Conservation (phyloP, 2,888 invertebrate species). For the Eurytoma adleriae region DNA sequence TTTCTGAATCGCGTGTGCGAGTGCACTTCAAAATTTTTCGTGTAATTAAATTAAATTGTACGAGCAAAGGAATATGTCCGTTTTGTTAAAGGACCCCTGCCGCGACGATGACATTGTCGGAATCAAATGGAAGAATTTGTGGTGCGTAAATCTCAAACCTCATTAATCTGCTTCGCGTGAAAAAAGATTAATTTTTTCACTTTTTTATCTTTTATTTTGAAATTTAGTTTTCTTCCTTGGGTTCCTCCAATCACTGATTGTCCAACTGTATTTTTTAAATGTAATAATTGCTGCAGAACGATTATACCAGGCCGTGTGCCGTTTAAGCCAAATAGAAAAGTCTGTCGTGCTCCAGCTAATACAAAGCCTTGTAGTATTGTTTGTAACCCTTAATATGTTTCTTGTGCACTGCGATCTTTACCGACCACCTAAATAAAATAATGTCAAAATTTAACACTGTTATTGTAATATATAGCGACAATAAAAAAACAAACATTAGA, state of each 20-base stretch:
- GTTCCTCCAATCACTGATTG: constrained; percentile 21
- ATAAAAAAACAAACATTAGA: no score
- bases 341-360: constrained; percentile 11
- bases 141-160: neutral
- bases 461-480: no score
- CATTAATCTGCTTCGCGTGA: neutral
- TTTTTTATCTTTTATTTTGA: neutral
- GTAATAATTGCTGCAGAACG: neutral
- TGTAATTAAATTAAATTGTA: neutral
- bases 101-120: neutral
- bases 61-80: constrained; percentile 51
- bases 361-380: constrained; percentile 9
- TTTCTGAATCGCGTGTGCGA: no score
- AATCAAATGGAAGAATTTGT: neutral
- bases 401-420: neutral
- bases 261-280: constrained; percentile 22
- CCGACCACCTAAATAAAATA: no score
- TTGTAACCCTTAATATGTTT: neutral
- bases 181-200: neutral
- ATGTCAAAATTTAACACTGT: no score
- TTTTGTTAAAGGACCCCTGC: constrained; percentile 19
- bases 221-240: constrained; percentile 1
- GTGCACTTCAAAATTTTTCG: neutral
- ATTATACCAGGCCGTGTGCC: constrained; percentile 22
- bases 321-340: constrained; percentile 12